A percentile compares a stretch with the other conserved stretches of the same genome.
Evolutionary conservation across 2,888 invertebrate genomes (phyloP).

Genomic region (Sinelater perroti): DNA sequence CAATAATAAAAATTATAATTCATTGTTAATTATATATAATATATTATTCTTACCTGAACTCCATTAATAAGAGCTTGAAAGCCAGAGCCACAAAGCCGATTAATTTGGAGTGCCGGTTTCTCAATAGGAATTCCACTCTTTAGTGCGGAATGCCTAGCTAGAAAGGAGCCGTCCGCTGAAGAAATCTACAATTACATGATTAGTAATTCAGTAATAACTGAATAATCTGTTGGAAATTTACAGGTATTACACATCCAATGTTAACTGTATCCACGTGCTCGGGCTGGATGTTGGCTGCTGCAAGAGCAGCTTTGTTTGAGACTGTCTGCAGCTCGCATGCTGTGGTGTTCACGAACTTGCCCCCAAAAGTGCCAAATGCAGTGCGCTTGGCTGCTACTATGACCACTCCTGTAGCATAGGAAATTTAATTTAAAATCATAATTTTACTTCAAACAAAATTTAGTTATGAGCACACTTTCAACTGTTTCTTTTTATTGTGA

Average conservation of each 20-base stretch:
- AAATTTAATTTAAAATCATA: too few species aligned
- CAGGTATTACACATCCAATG: conserved; percentile 88
- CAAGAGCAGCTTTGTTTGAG: conserved; percentile 81
- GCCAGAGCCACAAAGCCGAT: conserved; percentile 96
- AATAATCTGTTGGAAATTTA: too few species aligned
- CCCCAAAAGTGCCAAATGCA: conserved; percentile 95
- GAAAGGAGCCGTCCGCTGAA: conserved; percentile 83
- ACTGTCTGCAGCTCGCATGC: conserved; percentile 83
- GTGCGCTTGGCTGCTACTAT: conserved; percentile 97
- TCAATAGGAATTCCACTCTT: conserved; percentile 86
- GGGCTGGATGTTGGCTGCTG: conserved; percentile 81
- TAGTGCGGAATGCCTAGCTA: conserved; percentile 88
- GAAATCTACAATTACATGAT: conserved; percentile 69
- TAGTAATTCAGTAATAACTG: too few species aligned
- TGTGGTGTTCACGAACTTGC: conserved; percentile 76
- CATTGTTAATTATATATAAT: too few species aligned
- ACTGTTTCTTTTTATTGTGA: too few species aligned
- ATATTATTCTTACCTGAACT: conserved; percentile 72
- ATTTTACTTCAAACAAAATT: too few species aligned
- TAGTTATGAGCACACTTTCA: too few species aligned
- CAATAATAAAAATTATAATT: too few species aligned
- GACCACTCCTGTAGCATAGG: conserved; percentile 80
- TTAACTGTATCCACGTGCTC: conserved; percentile 88
- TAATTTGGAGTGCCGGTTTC: conserved; percentile 86
- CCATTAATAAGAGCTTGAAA: conserved; percentile 94